A percentile compares a stretch with the other conserved stretches of the same genome.
Evolutionary conservation across 2,797 vertebrate species (phyloP).

Genomic region (Macropus fuliginosus): DNA sequence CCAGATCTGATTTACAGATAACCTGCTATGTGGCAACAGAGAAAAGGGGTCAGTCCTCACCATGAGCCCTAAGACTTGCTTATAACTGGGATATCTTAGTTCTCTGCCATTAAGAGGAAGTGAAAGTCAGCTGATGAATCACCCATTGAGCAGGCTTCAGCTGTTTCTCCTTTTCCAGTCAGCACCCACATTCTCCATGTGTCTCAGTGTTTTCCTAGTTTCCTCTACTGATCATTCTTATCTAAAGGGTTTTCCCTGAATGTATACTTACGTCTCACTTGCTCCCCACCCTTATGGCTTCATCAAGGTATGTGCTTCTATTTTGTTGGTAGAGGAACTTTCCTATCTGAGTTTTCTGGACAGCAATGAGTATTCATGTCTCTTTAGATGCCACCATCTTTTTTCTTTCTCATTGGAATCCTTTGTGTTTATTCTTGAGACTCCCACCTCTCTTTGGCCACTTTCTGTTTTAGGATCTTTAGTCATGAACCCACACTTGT

Average conservation of each 20-base stretch:
- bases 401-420: background rate
- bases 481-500: background rate
- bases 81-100: background rate
- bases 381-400: background rate
- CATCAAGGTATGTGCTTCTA: background rate
- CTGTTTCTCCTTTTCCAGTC: background rate
- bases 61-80: background rate
- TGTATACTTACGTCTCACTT: background rate
- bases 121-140: background rate
- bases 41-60: background rate
- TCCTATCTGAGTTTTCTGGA: background rate
- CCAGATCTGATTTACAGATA: background rate
- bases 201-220: background rate
- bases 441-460: background rate
- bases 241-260: background rate
- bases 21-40: background rate
- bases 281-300: background rate
- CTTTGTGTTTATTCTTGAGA: background rate
- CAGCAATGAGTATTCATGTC: background rate
- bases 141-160: background rate
- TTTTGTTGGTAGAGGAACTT: background rate
- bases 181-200: background rate
- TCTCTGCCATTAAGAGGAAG: background rate
- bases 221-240: background rate
- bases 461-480: background rate